These are phyloP conservation scores for Forbesichthys agassizii DNA, from an alignment of 2,113 vertebrate genomes.

Conservation along the genomic window DNA sequence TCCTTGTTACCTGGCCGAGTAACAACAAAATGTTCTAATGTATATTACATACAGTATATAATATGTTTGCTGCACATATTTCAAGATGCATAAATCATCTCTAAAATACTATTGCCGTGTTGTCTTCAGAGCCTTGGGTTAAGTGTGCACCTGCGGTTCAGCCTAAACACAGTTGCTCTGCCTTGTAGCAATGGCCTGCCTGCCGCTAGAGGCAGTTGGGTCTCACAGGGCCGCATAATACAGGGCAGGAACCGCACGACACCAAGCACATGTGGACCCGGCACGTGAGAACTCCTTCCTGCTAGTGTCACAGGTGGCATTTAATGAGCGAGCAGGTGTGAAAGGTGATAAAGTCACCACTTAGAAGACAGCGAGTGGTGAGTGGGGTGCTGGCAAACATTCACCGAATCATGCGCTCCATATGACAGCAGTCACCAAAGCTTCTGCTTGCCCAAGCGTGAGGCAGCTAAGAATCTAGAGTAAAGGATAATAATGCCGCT, in stretches of 20 bases:
- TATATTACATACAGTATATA: conserved; percentile 6
- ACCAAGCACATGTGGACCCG: background rate
- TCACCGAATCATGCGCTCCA: conserved; percentile 63
- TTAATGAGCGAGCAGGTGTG: conserved; percentile 59
- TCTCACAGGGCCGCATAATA: background rate
- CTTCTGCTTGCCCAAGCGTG: conserved; percentile 44
- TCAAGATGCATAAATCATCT: no score
- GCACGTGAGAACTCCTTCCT: conserved; percentile 30
- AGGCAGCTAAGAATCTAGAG: conserved; percentile 54
- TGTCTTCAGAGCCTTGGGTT: no score
- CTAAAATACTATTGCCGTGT: no score
- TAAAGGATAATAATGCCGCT: conserved; percentile 38
- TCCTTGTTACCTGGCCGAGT: background rate
- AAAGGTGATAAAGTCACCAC: conserved; percentile 51
- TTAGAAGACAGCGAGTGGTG: conserved; percentile 49
- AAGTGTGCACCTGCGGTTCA: no score
- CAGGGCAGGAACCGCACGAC: conserved; percentile 4
- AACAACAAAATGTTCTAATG: conserved; percentile 20
- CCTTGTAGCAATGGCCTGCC: no score
- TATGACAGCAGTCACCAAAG: conserved; percentile 45
- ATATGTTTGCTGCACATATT: no score
- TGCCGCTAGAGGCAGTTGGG: no score
- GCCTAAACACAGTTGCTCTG: no score
- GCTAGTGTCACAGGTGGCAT: conserved; percentile 9
- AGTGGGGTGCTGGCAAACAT: conserved; percentile 48